Percentiles rank a stretch among this genome's conserved stretches.
Evolutionary conservation across 2,797 vertebrate genomes (phyloP).

Genomic region (Spea hammondii): DNA sequence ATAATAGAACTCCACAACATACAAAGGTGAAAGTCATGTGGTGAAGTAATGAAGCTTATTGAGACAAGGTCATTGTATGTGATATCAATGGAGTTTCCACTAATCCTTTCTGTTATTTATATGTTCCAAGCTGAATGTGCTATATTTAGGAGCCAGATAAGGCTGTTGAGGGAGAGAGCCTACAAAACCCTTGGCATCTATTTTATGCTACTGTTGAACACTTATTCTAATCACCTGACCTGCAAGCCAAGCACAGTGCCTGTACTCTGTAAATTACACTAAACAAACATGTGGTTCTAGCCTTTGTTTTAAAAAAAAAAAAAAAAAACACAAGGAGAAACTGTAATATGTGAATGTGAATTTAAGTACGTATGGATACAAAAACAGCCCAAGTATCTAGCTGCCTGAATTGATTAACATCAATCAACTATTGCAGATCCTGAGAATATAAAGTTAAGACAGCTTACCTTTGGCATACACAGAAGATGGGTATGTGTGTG

Average conservation of each 20-base stretch:
- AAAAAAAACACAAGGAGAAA: too few relatives aligned
- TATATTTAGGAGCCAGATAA: slow-evolving; percentile 46
- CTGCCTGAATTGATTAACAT: too few relatives aligned
- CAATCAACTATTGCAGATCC: too few relatives aligned
- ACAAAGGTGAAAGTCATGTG: slow-evolving; percentile 4
- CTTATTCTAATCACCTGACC: slow-evolving; percentile 3
- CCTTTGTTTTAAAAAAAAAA: too few relatives aligned
- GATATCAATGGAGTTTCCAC: slow-evolving; percentile 34
- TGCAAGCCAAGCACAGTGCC: not conserved
- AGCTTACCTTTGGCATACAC: too few relatives aligned
- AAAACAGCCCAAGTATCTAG: too few relatives aligned
- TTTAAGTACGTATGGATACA: too few relatives aligned
- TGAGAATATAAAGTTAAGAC: too few relatives aligned
- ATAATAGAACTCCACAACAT: not conserved
- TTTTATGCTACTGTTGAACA: slow-evolving; percentile 25
- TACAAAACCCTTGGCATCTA: slow-evolving; percentile 38
- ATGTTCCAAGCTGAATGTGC: slow-evolving; percentile 29
- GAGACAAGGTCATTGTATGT: slow-evolving; percentile 33
- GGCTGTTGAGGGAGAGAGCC: slow-evolving; percentile 19
- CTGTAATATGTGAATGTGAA: too few relatives aligned
- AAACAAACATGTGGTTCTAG: too few relatives aligned
- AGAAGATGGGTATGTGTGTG: too few relatives aligned
- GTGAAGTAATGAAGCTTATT: slow-evolving; percentile 11
- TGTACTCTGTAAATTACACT: too few relatives aligned
- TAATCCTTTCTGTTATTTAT: slow-evolving; percentile 45